Base-by-base conservation (phyloP, 2,888 invertebrate genomes). In the Diadromus collaris region DNA sequence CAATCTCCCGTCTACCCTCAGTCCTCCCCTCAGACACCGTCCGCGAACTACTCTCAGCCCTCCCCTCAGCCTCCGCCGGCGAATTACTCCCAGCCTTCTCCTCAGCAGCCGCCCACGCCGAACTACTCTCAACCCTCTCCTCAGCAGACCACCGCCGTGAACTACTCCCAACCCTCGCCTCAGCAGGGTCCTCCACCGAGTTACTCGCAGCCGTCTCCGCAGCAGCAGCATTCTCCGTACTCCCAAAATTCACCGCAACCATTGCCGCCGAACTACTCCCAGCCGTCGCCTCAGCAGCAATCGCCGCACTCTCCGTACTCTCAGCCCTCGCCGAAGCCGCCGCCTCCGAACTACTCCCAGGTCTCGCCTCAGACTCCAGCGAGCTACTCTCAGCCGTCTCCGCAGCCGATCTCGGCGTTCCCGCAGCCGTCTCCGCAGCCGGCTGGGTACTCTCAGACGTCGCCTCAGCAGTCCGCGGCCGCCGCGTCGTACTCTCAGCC, bases 11-110 rank as follows among this genome's bases (percentile, higher is more conserved):
- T 85, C 29, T 88, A 88, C 68, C 84, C 88, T 19, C 87, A 86
- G 56, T 29, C 83, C 0, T 87, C 86, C 6, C 86, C 88, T 3
- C 83, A 90, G 61, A 69, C 83, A 1, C 85, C 88, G 81, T 81
- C 92, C 21, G 90, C 91, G 63, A 92, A 91, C 80, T 92, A 92
- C 78, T 89, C 90, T 6, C 92, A 91, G 81, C 82, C 88, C 2
- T 88, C 90, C 4, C 90, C 90, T 70, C 92, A 91, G 76, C 87
- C 82, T 51, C 81, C 88, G 24, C 83, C 87, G 6, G 84, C 78
- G 21, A 82, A 87, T 77, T 91, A 90, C 21, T 90, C 91, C 0
- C 89, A 90, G 21, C 83, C 87, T 3, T 90, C 90, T 2, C 89
- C 89, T 0, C 89, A 89, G 60, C 82, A 81, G 27, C 58, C 83